Evolutionary conservation across 37 sponge, comb jelly and placozoan species (phyloP).

Genomic region (Cliona cf. orientalis): DNA sequence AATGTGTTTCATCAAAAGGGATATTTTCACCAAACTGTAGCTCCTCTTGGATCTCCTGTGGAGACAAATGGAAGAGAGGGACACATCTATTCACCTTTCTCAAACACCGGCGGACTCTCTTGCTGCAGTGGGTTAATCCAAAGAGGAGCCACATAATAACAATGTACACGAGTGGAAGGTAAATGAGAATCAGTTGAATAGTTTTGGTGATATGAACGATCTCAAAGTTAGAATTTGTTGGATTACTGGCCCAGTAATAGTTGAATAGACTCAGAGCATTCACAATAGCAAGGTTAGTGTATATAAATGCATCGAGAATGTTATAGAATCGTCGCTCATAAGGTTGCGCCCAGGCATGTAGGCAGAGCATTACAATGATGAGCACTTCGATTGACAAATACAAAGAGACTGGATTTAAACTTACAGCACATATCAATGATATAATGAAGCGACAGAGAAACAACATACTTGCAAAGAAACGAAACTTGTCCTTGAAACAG

Average conservation of each 20-base stretch:
- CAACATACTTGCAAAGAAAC: conserved; percentile 37
- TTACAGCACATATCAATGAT: background rate
- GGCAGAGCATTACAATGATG: conserved; percentile 21
- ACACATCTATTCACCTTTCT: too few relatives aligned
- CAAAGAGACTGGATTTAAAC: conserved; percentile 1
- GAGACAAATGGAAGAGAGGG: too few relatives aligned
- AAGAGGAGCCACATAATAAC: background rate
- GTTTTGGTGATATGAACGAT: background rate
- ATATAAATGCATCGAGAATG: conserved; percentile 19
- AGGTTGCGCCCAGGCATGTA: conserved; percentile 23
- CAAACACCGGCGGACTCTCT: background rate
- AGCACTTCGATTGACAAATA: conserved; percentile 13
- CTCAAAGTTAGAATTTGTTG: background rate
- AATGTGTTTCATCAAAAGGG: too few relatives aligned
- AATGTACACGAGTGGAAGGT: conserved; percentile 42
- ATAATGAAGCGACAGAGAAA: conserved; percentile 28
- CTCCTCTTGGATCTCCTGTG: too few relatives aligned
- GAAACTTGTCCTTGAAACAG: conserved; percentile 32
- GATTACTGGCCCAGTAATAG: conserved; percentile 2
- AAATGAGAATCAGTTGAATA: conserved; percentile 29
- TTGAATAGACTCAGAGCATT: conserved; percentile 29
- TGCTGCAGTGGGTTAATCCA: background rate
- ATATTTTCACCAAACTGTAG: too few relatives aligned
- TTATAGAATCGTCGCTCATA: conserved; percentile 24
- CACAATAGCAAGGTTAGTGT: conserved; percentile 22